Percentiles rank a stretch among this genome's conserved stretches.
Conservation (phyloP, 1,140 invertebrate species). For the Eriosoma lanigerum region DNA sequence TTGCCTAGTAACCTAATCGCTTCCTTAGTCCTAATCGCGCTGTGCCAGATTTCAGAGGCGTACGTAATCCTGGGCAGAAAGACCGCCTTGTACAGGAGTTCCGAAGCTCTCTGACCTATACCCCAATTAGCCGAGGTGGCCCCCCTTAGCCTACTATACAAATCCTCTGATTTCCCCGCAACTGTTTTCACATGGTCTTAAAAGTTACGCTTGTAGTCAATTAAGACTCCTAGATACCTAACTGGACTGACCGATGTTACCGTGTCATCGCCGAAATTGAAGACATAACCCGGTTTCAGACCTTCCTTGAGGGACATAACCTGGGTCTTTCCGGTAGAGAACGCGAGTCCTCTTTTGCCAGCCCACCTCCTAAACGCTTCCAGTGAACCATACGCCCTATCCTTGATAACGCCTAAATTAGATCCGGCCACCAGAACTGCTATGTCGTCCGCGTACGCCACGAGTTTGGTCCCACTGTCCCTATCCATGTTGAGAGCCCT, state of each 20-base stretch:
- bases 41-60: background rate
- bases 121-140: background rate
- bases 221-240: background rate
- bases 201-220: background rate
- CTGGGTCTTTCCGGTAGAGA: background rate
- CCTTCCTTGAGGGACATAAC: background rate
- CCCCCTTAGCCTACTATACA: background rate
- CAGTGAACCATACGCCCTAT: background rate
- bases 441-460: constrained; percentile 3
- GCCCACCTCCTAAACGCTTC: background rate
- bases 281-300: background rate
- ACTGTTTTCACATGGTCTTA: background rate
- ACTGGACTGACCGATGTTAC: background rate
- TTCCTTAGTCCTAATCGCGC: background rate
- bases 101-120: background rate
- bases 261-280: background rate
- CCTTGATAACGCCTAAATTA: background rate
- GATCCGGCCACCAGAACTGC: background rate
- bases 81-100: background rate
- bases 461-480: background rate
- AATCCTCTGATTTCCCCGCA: background rate
- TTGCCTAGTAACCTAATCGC: background rate
- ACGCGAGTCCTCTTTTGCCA: background rate
- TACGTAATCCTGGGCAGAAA: background rate
- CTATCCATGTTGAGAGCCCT: background rate